Evolutionary conservation across 2,797 vertebrate species (phyloP).

Genomic region (Sebastes trivittatus): DNA sequence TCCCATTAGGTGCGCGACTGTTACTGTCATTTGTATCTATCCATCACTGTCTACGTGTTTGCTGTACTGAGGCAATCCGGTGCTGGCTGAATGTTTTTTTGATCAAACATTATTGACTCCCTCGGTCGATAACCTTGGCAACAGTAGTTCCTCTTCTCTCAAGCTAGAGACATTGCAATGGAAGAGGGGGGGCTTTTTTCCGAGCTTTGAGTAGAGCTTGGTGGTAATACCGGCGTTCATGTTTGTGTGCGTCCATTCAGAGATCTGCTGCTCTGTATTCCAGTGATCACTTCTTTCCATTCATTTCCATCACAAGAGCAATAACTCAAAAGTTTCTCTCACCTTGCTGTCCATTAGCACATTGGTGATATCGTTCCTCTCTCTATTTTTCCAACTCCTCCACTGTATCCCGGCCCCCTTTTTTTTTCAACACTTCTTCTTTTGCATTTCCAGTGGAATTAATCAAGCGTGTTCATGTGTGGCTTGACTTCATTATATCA

Average conservation of each 20-base stretch:
- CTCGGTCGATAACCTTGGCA: conserved; percentile 82
- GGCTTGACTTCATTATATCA: conserved; percentile 69
- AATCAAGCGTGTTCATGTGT: conserved; percentile 70
- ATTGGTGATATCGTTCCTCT: not conserved
- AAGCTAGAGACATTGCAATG: conserved; percentile 46
- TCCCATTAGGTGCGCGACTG: conserved; percentile 50
- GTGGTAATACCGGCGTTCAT: conserved; percentile 31
- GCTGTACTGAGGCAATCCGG: conserved; percentile 55
- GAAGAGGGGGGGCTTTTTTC: conserved; percentile 35
- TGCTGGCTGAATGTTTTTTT: conserved; percentile 79
- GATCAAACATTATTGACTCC: conserved; percentile 85
- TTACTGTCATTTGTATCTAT: conserved; percentile 59
- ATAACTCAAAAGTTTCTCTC: conserved; percentile 42
- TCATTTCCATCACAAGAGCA: conserved; percentile 54
- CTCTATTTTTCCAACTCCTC: not conserved
- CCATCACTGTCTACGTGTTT: conserved; percentile 56
- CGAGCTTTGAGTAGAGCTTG: conserved; percentile 44
- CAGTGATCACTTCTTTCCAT: conserved; percentile 36
- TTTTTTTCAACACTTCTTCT: not conserved
- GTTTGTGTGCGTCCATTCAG: conserved; percentile 41
- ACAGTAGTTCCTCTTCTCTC: conserved; percentile 77
- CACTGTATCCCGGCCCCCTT: not conserved
- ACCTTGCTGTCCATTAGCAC: conserved; percentile 31
- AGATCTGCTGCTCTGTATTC: conserved; percentile 54
- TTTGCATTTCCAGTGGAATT: conserved; percentile 61